Evolutionary conservation across 2,113 vertebrate genomes (phyloP).

Genomic region (Chrysochloris asiatica): DNA sequence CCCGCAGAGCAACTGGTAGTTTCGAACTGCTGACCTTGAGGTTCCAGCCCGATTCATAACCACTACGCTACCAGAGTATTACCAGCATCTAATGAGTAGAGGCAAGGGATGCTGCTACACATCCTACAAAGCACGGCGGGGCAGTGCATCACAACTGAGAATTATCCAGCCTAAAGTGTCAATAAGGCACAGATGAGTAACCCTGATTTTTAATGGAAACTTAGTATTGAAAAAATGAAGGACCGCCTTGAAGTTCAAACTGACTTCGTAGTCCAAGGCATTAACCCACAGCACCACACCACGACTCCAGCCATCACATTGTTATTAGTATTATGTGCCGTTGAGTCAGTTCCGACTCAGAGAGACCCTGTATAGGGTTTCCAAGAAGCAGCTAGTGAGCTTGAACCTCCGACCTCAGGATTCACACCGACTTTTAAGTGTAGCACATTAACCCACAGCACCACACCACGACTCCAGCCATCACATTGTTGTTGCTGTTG

Average conservation of each 20-base stretch:
- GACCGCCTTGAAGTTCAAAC: background rate
- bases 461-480: no score
- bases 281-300: background rate
- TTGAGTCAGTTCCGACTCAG: background rate
- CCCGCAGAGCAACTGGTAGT: no score
- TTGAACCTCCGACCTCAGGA: no score
- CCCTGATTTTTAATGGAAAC: background rate
- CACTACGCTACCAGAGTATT: no score
- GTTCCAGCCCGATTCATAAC: no score
- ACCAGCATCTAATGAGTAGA: background rate
- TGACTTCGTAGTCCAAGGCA: conserved; percentile 28
- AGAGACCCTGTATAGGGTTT: no score
- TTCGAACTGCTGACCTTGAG: no score
- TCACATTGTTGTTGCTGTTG: no score
- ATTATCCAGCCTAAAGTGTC: background rate
- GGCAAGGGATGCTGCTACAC: background rate
- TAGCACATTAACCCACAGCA: no score
- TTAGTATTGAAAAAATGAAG: background rate
- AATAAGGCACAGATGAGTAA: background rate
- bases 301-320: background rate
- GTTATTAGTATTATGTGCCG: rapidly evolving
- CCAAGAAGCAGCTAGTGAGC: no score
- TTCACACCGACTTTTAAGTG: no score
- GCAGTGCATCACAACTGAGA: background rate
- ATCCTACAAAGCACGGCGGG: background rate